phyloP scores from a whole-genome alignment of 2,113 vertebrate species.

The Tychaedon coryphoeus region DNA sequence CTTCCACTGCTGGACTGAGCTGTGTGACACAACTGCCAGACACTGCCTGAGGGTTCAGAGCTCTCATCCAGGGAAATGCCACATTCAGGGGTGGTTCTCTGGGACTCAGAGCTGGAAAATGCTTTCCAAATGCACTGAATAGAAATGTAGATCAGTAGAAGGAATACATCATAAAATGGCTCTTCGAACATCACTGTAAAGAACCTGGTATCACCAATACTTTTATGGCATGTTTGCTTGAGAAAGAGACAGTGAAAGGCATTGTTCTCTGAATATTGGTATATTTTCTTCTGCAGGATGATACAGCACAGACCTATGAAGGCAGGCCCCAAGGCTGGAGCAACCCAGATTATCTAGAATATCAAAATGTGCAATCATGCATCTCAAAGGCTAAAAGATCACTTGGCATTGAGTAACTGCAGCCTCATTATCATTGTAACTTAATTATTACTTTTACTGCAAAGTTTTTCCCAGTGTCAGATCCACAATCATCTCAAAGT shows the following conservation, averaged over 20 bases:
- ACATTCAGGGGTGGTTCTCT: background rate
- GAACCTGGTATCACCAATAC: background rate
- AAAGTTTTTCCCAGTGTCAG: background rate
- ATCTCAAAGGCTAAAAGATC: background rate
- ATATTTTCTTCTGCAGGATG: background rate
- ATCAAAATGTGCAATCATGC: background rate
- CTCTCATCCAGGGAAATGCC: rapidly evolving
- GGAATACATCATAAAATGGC: background rate
- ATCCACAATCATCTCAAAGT: background rate
- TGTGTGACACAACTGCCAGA: background rate
- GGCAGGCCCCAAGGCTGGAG: background rate
- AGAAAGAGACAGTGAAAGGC: background rate
- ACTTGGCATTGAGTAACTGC: background rate
- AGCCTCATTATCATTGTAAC: background rate
- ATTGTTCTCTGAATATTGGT: background rate
- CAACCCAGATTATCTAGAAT: background rate
- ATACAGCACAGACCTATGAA: background rate
- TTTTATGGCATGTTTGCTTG: background rate
- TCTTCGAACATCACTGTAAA: background rate
- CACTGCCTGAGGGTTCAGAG: background rate
- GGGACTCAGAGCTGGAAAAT: background rate
- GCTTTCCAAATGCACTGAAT: background rate
- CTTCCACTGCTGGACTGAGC: background rate
- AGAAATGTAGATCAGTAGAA: background rate
- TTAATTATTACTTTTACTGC: slow-evolving; percentile 9